Evolutionary conservation across 2,888 invertebrate species (phyloP).

Genomic region (Cheilosia vernalis): DNA sequence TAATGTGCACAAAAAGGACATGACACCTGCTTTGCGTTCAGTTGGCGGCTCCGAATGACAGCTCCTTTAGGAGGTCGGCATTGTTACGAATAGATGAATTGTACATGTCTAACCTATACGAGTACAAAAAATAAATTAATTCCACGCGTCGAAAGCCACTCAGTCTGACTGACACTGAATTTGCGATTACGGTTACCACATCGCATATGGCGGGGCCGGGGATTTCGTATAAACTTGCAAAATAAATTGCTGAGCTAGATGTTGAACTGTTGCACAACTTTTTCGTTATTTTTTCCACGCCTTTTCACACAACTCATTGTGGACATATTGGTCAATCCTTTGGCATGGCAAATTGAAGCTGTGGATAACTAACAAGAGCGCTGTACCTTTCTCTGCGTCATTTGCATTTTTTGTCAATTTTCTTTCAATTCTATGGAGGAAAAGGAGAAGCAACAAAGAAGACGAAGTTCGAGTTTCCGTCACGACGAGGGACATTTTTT

Average conservation of each 20-base stretch:
- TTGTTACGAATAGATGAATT: background rate
- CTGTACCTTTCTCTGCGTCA: conserved; percentile 65
- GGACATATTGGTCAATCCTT: conserved; percentile 70
- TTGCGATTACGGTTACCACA: conserved; percentile 11
- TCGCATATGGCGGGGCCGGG: conserved; percentile 17
- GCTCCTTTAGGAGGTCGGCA: conserved; percentile 39
- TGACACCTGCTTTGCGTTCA: conserved; percentile 44
- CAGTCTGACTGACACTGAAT: conserved; percentile 35
- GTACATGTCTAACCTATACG: background rate
- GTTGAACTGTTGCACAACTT: conserved; percentile 63
- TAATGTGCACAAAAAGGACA: conserved; percentile 45
- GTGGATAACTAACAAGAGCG: conserved; percentile 53
- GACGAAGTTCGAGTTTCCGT: conserved; percentile 55
- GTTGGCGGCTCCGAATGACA: conserved; percentile 40
- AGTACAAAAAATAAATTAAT: conserved; percentile 57
- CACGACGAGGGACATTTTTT: conserved; percentile 47
- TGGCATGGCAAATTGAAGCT: conserved; percentile 66
- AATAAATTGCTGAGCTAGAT: conserved; percentile 55
- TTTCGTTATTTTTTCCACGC: background rate
- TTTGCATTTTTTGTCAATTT: conserved; percentile 75
- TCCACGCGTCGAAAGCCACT: conserved; percentile 54
- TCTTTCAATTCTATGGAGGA: conserved; percentile 35
- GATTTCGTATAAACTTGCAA: conserved; percentile 18
- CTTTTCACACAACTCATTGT: conserved; percentile 33
- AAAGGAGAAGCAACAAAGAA: conserved; percentile 10